Conservation (phyloP, 2,113 vertebrate genomes). For the Callorhinus ursinus region DNA sequence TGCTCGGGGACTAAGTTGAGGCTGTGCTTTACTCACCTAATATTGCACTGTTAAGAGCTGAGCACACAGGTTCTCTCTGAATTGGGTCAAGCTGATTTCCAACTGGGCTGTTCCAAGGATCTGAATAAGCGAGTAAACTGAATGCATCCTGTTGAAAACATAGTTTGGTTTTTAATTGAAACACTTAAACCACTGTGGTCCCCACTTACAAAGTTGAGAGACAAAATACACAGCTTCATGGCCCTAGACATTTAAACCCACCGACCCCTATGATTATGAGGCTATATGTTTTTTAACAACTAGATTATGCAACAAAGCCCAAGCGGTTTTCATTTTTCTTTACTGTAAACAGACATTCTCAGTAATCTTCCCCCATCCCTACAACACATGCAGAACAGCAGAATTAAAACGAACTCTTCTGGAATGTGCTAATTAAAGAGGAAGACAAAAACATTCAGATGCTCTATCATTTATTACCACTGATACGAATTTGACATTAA, state of each 20-base stretch:
- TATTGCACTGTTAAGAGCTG: slow-evolving; percentile 99
- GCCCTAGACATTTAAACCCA: background rate
- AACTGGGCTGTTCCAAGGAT: slow-evolving; percentile 98
- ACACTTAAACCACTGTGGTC: background rate
- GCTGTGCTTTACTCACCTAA: slow-evolving; percentile 87
- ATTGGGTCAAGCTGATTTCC: slow-evolving; percentile 98
- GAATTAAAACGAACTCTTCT: background rate
- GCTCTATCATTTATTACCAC: background rate
- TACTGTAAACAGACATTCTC: background rate
- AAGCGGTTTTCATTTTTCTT: slow-evolving; percentile 22
- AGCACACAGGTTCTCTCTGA: slow-evolving; percentile 98
- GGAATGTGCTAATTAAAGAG: background rate
- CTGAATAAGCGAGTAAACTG: slow-evolving; percentile 98
- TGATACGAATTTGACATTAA: background rate
- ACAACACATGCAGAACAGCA: background rate
- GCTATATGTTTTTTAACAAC: background rate
- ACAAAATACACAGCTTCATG: background rate
- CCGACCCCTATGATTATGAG: background rate
- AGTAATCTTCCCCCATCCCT: background rate
- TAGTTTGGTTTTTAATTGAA: slow-evolving; percentile 28
- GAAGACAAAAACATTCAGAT: background rate
- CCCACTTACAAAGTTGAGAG: background rate
- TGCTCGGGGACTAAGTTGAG: background rate
- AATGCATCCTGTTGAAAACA: slow-evolving; percentile 92
- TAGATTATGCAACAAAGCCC: background rate